Evolutionary conservation across 1,140 invertebrate genomes (phyloP).

Genomic region (Penaeus chinensis): DNA sequence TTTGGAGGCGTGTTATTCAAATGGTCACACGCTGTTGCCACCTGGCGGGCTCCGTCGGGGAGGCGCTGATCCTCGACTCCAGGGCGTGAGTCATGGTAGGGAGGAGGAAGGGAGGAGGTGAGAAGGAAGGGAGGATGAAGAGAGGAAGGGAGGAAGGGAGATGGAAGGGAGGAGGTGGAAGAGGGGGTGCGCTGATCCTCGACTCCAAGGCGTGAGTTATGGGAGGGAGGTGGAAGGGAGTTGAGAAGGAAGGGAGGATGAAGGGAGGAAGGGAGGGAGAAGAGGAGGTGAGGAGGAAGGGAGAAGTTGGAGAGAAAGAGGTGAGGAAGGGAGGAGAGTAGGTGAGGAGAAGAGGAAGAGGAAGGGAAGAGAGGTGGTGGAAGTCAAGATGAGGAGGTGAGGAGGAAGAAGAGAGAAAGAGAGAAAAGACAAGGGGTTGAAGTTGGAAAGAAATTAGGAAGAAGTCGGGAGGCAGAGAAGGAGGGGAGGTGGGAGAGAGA

Average conservation of each 20-base stretch:
- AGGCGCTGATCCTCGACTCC: not conserved
- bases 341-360: constrained; percentile 6
- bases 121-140: not conserved
- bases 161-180: too few species aligned
- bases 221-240: not conserved
- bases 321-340: not conserved
- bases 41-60: not conserved
- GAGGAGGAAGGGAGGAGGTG: not conserved
- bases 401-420: not conserved
- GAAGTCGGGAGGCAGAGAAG: too few species aligned
- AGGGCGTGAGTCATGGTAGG: not conserved
- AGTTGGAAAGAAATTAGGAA: too few species aligned
- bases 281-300: not conserved
- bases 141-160: not conserved
- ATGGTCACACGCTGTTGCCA: too few species aligned
- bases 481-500: too few species aligned
- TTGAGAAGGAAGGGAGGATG: not conserved
- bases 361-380: not conserved
- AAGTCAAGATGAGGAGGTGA: not conserved
- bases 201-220: too few species aligned
- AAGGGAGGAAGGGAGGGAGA: not conserved
- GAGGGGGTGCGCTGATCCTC: too few species aligned
- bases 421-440: not conserved
- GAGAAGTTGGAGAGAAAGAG: not conserved
- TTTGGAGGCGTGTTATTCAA: too few species aligned